Conservation (phyloP, 2,113 vertebrate genomes). For the Taxidea taxus region DNA sequence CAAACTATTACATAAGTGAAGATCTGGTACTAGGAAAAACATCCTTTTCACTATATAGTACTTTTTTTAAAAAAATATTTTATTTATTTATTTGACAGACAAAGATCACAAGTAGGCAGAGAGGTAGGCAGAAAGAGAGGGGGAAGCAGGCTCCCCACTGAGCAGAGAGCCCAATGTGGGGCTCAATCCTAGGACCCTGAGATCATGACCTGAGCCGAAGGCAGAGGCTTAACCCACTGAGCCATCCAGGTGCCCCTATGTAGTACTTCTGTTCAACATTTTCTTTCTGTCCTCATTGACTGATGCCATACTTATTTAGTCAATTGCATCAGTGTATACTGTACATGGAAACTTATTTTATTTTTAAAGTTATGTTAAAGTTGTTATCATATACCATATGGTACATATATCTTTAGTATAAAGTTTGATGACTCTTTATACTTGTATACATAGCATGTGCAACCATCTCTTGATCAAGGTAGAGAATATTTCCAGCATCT, state of each 20-base stretch:
- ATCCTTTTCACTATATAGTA: background rate
- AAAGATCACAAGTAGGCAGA: too few species aligned
- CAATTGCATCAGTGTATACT: background rate
- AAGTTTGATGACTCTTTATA: background rate
- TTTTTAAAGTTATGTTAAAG: background rate
- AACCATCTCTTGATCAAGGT: background rate
- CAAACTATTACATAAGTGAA: background rate
- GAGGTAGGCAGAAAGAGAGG: too few species aligned
- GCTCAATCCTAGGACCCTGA: too few species aligned
- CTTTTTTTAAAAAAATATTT: background rate
- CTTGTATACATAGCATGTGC: background rate
- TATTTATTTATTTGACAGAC: too few species aligned
- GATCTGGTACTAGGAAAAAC: background rate
- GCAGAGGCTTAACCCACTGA: too few species aligned
- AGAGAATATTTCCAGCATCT: background rate
- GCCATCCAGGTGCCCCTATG: background rate
- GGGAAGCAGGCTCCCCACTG: too few species aligned
- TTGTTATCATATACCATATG: background rate
- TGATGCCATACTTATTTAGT: background rate
- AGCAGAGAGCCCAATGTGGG: too few species aligned
- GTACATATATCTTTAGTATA: background rate
- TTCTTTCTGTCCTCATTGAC: background rate
- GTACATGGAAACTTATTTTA: background rate
- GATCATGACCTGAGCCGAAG: too few species aligned
- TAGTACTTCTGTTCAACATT: background rate